These are phyloP conservation scores for Sphaeridia pumilis DNA, from an alignment of 2,888 invertebrate species.

Conservation along the genomic window DNA sequence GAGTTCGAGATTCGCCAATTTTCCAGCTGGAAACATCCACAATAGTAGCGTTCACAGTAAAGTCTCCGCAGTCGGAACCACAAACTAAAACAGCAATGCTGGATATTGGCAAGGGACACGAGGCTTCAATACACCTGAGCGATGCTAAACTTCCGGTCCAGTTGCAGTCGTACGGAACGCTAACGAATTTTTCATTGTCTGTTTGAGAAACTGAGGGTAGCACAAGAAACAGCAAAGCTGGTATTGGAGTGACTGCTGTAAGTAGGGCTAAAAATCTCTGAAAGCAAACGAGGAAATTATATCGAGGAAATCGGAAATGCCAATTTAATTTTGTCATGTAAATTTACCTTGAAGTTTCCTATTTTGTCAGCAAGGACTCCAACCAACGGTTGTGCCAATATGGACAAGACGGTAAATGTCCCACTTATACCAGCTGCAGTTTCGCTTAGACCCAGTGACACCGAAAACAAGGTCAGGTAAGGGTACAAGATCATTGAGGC, in stretches of 20 bases:
- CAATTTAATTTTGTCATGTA: not conserved
- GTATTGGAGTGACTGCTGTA: constrained; percentile 54
- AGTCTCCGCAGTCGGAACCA: no score
- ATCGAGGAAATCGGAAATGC: not conserved
- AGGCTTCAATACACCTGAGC: no score
- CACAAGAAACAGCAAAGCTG: constrained; percentile 51
- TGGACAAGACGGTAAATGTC: constrained; percentile 59
- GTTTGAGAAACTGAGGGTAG: not conserved
- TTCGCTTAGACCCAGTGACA: constrained; percentile 62
- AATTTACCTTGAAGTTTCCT: constrained; percentile 62
- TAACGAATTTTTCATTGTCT: no score
- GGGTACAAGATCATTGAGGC: constrained; percentile 64
- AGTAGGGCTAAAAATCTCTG: constrained; percentile 57
- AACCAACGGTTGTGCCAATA: constrained; percentile 64
- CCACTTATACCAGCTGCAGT: constrained; percentile 71
- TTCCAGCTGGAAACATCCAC: no score
- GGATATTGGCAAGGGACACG: no score
- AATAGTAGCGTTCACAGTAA: no score
- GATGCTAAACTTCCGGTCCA: not conserved
- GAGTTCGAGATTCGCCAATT: no score
- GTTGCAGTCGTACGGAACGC: not conserved
- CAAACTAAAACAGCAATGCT: no score
- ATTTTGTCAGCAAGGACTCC: constrained; percentile 66
- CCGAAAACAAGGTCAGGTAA: constrained; percentile 67
- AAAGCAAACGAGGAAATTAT: constrained; percentile 5